Evolutionary conservation across 2,888 invertebrate genomes (phyloP), one percentile per base, ranked within the genome.

Genomic region (Hyalella azteca): DNA sequence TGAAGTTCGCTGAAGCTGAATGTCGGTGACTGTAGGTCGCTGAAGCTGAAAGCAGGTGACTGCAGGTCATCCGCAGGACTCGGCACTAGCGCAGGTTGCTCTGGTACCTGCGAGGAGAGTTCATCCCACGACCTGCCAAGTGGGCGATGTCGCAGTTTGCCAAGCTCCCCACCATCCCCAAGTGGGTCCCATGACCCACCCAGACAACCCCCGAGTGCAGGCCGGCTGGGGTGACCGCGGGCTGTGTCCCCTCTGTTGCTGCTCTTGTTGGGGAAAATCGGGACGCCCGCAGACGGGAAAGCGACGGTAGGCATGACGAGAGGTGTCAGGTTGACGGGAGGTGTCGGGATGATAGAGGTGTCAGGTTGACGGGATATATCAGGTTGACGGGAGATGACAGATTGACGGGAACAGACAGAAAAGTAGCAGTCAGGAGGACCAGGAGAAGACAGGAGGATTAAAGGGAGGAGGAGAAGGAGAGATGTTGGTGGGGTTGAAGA

Each of bases 131-230:
- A 79, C 29, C 79, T 49, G 13, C 79, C 66, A 3, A 79, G 54
- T 32, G 45, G 79, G 50, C 45, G 48, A 5, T 40, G 48, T 22
- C 49, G 45, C 13, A 48, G 15, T 73, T 73, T 19, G 48, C 73
- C 39, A 49, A 45, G 39, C 22, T 22, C 32, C 49, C 49, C 3
- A 45, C 26, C 1, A 39, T 41, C 73, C 2, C 39, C 79, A 22
- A 82, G 81, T 54, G 79, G 79, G 45, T 83, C 81, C 81, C 83
- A 82, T 11, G 83, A 83, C 5, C 83, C 83, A n/a, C 83, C 81
- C 75, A 83, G 32, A 76, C 79, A 79, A 54, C 78, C 78, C 60
- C n/a, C n/a, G n/a, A n/a, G n/a, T n/a, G n/a, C n/a, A n/a, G n/a
- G n/a, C n/a, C n/a, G n/a, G n/a, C n/a, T n/a, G n/a, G n/a, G n/a